Evolutionary conservation across 2,113 vertebrate species (phyloP).

Genomic region (Terrapene triunguis): DNA sequence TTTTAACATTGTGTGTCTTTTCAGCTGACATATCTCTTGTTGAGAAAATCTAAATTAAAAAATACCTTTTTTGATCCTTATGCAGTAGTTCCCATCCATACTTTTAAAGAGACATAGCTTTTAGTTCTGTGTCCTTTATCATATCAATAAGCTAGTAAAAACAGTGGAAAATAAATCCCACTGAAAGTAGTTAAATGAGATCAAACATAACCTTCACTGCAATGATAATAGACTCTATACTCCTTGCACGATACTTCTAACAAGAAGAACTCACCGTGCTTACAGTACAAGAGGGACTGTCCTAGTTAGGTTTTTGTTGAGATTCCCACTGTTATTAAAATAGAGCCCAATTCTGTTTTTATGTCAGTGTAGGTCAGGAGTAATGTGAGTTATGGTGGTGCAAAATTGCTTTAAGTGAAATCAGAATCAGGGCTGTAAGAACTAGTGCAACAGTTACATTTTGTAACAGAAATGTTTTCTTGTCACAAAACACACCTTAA

Average conservation of each 20-base stretch:
- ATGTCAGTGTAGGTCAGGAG: neutral
- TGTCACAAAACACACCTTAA: neutral
- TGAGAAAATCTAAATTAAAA: too few species aligned
- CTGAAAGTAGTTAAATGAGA: slow-evolving; percentile 73
- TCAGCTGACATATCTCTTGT: slow-evolving; percentile 21
- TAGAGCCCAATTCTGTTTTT: rapidly evolving
- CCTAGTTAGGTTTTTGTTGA: neutral
- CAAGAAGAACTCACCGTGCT: slow-evolving; percentile 18
- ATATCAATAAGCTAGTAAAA: slow-evolving; percentile 49
- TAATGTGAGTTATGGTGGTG: neutral
- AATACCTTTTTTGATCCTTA: too few species aligned
- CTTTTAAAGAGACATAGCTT: slow-evolving; percentile 59
- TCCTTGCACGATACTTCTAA: slow-evolving; percentile 6
- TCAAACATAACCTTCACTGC: slow-evolving; percentile 63
- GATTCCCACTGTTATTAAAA: neutral
- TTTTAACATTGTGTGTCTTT: slow-evolving; percentile 54
- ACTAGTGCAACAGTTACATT: neutral
- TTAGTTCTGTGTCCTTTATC: slow-evolving; percentile 68
- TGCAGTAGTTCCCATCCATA: slow-evolving; percentile 34
- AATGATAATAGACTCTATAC: neutral
- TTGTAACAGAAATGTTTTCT: neutral
- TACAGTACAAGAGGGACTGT: neutral
- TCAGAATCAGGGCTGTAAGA: neutral
- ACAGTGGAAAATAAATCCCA: slow-evolving; percentile 74
- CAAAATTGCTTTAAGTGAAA: neutral